Base-by-base conservation (phyloP, 2,888 invertebrate species). In the Dioctria rufipes region DNA sequence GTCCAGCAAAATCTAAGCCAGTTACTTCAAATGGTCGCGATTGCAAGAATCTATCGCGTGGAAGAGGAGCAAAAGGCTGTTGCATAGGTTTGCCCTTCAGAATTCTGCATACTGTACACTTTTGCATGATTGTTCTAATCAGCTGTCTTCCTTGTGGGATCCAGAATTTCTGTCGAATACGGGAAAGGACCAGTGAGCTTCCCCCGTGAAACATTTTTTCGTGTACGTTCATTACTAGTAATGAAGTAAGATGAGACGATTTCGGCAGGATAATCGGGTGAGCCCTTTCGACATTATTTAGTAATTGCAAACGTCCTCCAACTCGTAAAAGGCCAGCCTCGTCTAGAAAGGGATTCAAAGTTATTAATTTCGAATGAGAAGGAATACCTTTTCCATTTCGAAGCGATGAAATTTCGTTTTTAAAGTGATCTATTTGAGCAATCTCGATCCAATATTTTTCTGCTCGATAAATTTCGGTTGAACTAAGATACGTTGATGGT, bases 171-270 rank as follows among this genome's bases (percentile, higher is more conserved):
- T 51, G 8, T 11, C 58, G 58, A 5, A 58, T 11, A 25, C 58
- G 58, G 25, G 58, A 58, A 11, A 13, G 58, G 11, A 58, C 58
- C 11, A 58, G 25, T 11, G 58, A 58, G 25, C 2, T 3, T 58
- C 58, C 58, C 4, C 58, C 58, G 25, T 58, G 58, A 58, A 6
- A 58, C 25, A 25, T 58, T n/a, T 58, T 58, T 58, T 58, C 58
- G 51, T 51, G 51, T 11, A 51, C 11, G 51, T 51, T 51, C 11
- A 6, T 6, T 9, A 51, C 51, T 51, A 51, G 6, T 9, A 51
- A 11, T 11, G 51, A 51, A 11, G 51, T 51, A 9, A 9, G 51
- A 51, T 51, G 51, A 11, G 51, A 51, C 8, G 6, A 6, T 11
- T 51, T 51, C 11, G 51, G 51, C 51, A 51, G 2, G 51, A 51